Conservation (phyloP, 2,888 invertebrate species). For the Graphium colonna region DNA sequence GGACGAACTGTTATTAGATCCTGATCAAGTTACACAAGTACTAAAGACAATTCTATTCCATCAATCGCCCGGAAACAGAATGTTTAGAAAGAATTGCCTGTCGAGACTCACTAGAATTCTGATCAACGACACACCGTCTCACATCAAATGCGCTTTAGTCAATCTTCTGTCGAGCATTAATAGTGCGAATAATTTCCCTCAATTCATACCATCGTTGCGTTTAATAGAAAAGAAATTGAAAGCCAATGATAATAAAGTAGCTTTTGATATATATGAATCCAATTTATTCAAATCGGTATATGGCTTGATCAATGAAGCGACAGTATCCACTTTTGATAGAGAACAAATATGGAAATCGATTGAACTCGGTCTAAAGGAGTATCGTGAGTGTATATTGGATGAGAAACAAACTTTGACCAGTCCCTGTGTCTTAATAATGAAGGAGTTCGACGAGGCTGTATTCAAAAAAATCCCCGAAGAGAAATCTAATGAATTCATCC, state of each 20-base stretch:
- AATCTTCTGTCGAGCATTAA: constrained; percentile 68
- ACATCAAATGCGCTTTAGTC: constrained; percentile 69
- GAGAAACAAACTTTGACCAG: constrained; percentile 53
- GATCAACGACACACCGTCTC: constrained; percentile 58
- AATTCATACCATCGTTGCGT: constrained; percentile 51
- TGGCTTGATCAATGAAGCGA: constrained; percentile 75
- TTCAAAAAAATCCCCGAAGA: constrained; percentile 71
- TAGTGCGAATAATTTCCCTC: constrained; percentile 60
- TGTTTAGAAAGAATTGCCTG: constrained; percentile 59
- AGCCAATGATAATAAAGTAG: constrained; percentile 44
- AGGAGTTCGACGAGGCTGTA: constrained; percentile 77
- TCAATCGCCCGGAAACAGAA: constrained; percentile 64
- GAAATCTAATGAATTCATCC: constrained; percentile 69
- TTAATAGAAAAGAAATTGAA: constrained; percentile 45
- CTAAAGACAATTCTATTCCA: constrained; percentile 82
- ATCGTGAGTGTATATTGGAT: constrained; percentile 66
- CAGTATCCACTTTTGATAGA: constrained; percentile 59
- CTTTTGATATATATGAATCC: constrained; percentile 73
- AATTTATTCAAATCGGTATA: constrained; percentile 77
- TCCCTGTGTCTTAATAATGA: constrained; percentile 75
- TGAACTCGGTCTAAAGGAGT: constrained; percentile 72
- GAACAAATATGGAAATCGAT: constrained; percentile 80
- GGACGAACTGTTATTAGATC: constrained; percentile 83
- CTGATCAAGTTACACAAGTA: constrained; percentile 82
- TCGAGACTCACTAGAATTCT: constrained; percentile 56